Evolutionary conservation across 1,140 invertebrate species (phyloP), one percentile per base, ranked within the genome.

Genomic region (Physella acuta): DNA sequence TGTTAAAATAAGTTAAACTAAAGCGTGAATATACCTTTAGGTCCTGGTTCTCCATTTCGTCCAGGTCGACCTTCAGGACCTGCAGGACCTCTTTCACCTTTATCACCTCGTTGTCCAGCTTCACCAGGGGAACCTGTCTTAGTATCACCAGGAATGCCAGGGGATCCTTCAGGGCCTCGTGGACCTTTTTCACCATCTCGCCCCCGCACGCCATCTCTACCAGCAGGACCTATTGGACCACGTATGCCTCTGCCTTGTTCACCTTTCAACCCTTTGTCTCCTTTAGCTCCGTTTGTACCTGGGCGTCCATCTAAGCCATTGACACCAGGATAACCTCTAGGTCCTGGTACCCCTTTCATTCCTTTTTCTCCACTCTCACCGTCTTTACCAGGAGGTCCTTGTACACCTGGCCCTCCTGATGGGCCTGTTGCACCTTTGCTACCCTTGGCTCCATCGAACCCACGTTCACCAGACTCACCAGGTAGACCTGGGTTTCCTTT

Each of bases 331-430:
- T 75, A 59, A 60, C 77, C 77, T 36, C 71, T 73, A n/a, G 73
- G 73, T 16, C 78, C 78, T 56, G 77, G 58, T 44, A 58, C 39
- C 4, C 80, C 81, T 62, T 75, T 70, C 11, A 70, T 53, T 51
- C 82, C 82, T 61, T 75, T 74, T 8, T 71, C 52, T 44, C 81
- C 81, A 56, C 75, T 71, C 31, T 76, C 49, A 55, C 80, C 80
- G 68, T 74, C 73, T n/a, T 72, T 67, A 44, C 82, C 82, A 59
- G 69, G 67, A 11, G 66, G 64, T 37, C 82, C 82, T 44, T 64
- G 59, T 26, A 63, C 69, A 49, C 80, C 80, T 20, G 63, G 61
- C 3, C 69, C 70, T n/a, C 80, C 80, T 55, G 73, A 70, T 20
- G 61, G 71, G 31, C 81, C 80, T 61, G 72, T 68, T 14, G 69